Evolutionary conservation across 2,888 invertebrate species (phyloP).

Genomic region (Pollenia angustigena): DNA sequence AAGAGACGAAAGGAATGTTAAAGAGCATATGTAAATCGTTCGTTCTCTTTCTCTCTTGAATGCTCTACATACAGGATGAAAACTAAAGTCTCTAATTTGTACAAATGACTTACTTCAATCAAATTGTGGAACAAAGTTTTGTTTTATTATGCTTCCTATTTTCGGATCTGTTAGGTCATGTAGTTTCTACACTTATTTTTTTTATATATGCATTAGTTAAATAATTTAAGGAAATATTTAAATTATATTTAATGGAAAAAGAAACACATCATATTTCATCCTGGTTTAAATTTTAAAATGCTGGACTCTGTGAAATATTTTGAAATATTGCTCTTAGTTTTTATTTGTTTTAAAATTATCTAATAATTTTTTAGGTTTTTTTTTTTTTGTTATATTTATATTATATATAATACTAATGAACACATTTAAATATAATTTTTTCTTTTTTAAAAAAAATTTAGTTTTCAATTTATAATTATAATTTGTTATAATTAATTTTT

Average conservation of each 20-base stretch:
- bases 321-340: conserved; percentile 70
- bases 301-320: conserved; percentile 76
- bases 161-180: neutral
- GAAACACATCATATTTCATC: neutral
- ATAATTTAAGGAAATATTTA: neutral
- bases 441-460: conserved; percentile 59
- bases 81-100: neutral
- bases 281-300: conserved; percentile 77
- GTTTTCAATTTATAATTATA: conserved; percentile 54
- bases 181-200: neutral
- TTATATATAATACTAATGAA: conserved; percentile 82
- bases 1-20: too few relatives aligned
- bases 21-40: too few relatives aligned
- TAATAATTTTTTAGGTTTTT: conserved; percentile 52
- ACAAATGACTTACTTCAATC: neutral
- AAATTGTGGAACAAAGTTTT: neutral
- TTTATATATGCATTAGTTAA: neutral
- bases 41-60: too few relatives aligned
- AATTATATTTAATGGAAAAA: conserved; percentile 13
- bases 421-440: conserved; percentile 79
- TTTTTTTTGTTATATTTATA: conserved; percentile 65
- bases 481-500: conserved; percentile 33
- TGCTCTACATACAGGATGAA: too few relatives aligned
- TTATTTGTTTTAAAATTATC: conserved; percentile 66
- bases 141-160: neutral